Evolutionary conservation across 2,888 invertebrate species (phyloP).

Genomic region (Scaptomyza reducta): DNA sequence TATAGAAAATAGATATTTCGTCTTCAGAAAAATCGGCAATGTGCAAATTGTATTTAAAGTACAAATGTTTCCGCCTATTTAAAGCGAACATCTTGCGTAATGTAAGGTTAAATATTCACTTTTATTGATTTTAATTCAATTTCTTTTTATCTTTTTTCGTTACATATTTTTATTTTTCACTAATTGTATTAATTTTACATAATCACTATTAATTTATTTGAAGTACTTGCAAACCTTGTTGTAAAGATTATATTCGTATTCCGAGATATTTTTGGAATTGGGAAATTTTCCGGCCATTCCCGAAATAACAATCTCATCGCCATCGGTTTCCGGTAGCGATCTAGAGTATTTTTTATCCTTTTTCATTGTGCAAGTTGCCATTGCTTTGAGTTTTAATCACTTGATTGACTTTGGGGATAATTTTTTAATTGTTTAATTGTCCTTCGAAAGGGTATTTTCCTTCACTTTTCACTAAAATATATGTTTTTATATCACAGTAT

Average conservation of each 20-base stretch:
- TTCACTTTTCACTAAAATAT: constrained; percentile 31
- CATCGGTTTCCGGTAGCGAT: constrained; percentile 82
- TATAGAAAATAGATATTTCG: no score
- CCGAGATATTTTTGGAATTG: constrained; percentile 87
- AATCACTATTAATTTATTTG: neutral
- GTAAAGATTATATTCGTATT: constrained; percentile 87
- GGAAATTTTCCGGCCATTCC: constrained; percentile 88
- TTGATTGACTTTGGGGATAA: constrained; percentile 10
- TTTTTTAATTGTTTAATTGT: constrained; percentile 11
- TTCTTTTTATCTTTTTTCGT: neutral
- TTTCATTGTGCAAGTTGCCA: constrained; percentile 48
- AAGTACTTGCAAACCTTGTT: constrained; percentile 84
- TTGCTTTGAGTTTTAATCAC: constrained; percentile 44
- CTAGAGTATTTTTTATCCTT: constrained; percentile 78
- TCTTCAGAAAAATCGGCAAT: neutral
- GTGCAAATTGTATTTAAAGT: neutral
- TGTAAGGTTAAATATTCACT: neutral
- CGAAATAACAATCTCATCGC: constrained; percentile 86
- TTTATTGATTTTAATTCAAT: no score
- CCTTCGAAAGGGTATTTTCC: constrained; percentile 6
- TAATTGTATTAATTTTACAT: neutral
- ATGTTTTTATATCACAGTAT: constrained; percentile 20
- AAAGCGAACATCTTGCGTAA: neutral
- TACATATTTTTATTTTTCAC: neutral
- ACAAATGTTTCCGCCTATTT: neutral